A percentile compares a stretch with the other conserved stretches of the same genome.
Evolutionary conservation across 2,797 vertebrate genomes (phyloP).

Genomic region (Tiaroga cobitis): DNA sequence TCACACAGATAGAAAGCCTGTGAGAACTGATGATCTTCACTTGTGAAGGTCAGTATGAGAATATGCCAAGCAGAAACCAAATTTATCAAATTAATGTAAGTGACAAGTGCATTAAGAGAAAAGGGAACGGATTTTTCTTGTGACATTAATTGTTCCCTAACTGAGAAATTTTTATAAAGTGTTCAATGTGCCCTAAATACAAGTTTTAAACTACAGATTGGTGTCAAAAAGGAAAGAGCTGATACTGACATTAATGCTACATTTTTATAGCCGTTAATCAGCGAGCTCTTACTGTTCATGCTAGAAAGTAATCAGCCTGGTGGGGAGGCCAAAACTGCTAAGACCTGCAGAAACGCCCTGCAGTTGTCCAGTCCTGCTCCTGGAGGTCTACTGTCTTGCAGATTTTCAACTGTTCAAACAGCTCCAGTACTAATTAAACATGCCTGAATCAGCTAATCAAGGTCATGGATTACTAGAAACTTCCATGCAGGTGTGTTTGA

Average conservation of each 20-base stretch:
- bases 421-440: background rate
- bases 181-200: constrained; percentile 5
- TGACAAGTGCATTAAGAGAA: constrained; percentile 35
- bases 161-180: background rate
- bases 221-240: background rate
- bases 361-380: background rate
- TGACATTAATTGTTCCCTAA: constrained; percentile 15
- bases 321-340: background rate
- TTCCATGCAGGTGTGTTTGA: background rate
- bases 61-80: constrained; percentile 31
- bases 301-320: background rate
- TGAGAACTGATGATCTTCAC: constrained; percentile 40
- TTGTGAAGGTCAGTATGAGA: constrained; percentile 45
- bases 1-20: constrained; percentile 29
- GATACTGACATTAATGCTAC: background rate
- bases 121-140: background rate
- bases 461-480: background rate
- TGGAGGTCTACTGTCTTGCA: background rate
- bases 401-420: background rate
- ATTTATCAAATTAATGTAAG: constrained; percentile 42
- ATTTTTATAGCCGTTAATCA: background rate
- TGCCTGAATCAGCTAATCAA: background rate
- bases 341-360: background rate
- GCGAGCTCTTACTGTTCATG: background rate
- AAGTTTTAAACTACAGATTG: constrained; percentile 25